Conservation (phyloP, 2,113 vertebrate genomes). For the Paramisgurnus dabryanus region DNA sequence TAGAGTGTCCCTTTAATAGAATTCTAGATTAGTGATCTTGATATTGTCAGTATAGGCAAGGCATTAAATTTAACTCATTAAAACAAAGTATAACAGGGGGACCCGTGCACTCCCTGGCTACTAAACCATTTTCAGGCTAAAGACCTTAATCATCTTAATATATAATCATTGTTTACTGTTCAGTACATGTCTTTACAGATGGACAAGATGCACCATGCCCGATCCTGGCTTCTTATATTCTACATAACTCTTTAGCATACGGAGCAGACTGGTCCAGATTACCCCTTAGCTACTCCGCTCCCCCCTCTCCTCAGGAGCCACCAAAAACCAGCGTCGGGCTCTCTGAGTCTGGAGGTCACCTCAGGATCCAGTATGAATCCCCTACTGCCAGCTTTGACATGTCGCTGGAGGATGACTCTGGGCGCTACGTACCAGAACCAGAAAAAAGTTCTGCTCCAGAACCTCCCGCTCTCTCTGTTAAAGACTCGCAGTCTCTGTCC, state of each 20-base stretch:
- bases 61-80: too few species aligned
- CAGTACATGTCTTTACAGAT: slow-evolving; percentile 61
- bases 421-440: slow-evolving; percentile 61
- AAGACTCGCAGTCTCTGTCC: slow-evolving; percentile 29
- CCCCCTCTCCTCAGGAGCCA: slow-evolving; percentile 47
- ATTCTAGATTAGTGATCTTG: too few species aligned
- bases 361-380: slow-evolving; percentile 79
- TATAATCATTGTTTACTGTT: background rate
- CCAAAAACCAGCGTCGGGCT: slow-evolving; percentile 46
- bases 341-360: slow-evolving; percentile 59
- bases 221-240: slow-evolving; percentile 78
- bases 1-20: too few species aligned
- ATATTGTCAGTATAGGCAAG: too few species aligned
- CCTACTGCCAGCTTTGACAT: slow-evolving; percentile 80
- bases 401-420: slow-evolving; percentile 70
- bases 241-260: slow-evolving; percentile 88
- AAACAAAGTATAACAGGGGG: too few species aligned
- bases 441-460: background rate
- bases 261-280: slow-evolving; percentile 91
- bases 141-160: background rate
- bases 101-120: too few species aligned
- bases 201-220: slow-evolving; percentile 69
- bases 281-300: slow-evolving; percentile 57
- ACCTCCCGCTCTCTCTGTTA: background rate
- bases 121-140: too few species aligned